Evolutionary conservation across 2,113 vertebrate genomes (phyloP).

Genomic region (Tragelaphus scriptus): DNA sequence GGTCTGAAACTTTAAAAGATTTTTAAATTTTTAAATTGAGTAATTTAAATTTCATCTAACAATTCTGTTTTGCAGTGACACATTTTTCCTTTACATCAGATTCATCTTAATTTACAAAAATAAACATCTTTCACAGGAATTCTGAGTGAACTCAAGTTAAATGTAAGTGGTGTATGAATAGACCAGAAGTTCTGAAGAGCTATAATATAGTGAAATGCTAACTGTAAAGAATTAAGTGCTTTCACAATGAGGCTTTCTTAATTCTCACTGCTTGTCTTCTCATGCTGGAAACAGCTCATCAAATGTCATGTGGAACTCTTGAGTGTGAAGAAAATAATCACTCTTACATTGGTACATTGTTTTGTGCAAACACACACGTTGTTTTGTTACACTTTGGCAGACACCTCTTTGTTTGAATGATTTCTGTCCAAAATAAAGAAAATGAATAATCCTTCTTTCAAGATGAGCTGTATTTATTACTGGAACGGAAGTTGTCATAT

Average conservation of each 20-base stretch:
- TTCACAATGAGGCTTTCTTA: conserved; percentile 63
- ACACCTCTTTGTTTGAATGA: conserved; percentile 39
- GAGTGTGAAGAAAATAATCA: conserved; percentile 31
- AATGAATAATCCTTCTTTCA: conserved; percentile 73
- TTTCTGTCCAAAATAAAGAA: conserved; percentile 64
- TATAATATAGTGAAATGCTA: conserved; percentile 72
- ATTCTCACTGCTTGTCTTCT: conserved; percentile 43
- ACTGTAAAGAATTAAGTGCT: conserved; percentile 79
- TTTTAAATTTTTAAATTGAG: conserved; percentile 17
- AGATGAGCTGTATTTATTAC: conserved; percentile 93
- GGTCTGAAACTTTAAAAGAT: conserved; percentile 18
- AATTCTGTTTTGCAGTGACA: conserved; percentile 35
- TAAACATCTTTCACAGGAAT: conserved; percentile 60
- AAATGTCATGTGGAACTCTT: conserved; percentile 4
- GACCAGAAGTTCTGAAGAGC: conserved; percentile 51
- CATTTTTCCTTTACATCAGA: conserved; percentile 64
- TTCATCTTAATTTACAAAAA: conserved; percentile 60
- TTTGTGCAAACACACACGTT: conserved; percentile 63
- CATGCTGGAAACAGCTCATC: conserved; percentile 8
- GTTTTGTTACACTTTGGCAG: conserved; percentile 49
- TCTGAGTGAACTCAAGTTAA: conserved; percentile 60
- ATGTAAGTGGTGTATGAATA: conserved; percentile 22
- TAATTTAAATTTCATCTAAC: conserved; percentile 58
- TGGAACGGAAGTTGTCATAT: conserved; percentile 91
- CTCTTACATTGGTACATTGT: conserved; percentile 6